phyloP scores from a whole-genome alignment of 2,888 invertebrate genomes.

The Chrysina gloriosa region DNA sequence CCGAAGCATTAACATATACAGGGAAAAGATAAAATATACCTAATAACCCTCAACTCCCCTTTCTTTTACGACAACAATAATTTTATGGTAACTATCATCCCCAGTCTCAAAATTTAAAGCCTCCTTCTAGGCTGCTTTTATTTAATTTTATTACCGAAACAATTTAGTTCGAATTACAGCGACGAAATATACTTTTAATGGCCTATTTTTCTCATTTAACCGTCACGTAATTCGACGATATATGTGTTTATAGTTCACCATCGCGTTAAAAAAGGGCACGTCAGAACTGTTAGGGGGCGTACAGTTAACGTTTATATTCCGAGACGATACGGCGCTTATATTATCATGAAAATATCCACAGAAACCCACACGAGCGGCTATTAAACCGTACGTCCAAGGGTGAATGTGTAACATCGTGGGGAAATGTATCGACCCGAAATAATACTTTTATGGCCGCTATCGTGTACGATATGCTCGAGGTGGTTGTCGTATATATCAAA shows the following conservation, averaged over 20 bases:
- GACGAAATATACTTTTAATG: not conserved
- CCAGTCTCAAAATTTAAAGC: no score
- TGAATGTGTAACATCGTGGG: not conserved
- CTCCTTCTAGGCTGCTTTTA: no score
- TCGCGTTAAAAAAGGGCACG: not conserved
- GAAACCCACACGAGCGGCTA: not conserved
- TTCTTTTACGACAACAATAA: no score
- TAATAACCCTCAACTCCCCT: no score
- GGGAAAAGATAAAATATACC: no score
- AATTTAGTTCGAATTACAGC: not conserved
- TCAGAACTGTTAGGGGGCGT: not conserved
- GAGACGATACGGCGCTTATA: not conserved
- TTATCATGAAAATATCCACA: not conserved
- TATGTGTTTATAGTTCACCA: not conserved
- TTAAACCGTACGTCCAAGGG: not conserved
- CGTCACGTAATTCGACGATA: not conserved
- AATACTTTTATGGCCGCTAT: no score
- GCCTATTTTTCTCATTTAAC: not conserved
- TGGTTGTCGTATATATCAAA: no score
- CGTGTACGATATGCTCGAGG: no score
- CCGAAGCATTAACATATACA: no score
- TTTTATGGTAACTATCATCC: no score
- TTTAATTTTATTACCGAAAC: not conserved
- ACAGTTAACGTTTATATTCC: not conserved
- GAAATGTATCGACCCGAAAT: not conserved